These are phyloP conservation scores for Pipistrellus kuhlii DNA, from an alignment of 2,797 vertebrate genomes.

Conservation along the genomic window DNA sequence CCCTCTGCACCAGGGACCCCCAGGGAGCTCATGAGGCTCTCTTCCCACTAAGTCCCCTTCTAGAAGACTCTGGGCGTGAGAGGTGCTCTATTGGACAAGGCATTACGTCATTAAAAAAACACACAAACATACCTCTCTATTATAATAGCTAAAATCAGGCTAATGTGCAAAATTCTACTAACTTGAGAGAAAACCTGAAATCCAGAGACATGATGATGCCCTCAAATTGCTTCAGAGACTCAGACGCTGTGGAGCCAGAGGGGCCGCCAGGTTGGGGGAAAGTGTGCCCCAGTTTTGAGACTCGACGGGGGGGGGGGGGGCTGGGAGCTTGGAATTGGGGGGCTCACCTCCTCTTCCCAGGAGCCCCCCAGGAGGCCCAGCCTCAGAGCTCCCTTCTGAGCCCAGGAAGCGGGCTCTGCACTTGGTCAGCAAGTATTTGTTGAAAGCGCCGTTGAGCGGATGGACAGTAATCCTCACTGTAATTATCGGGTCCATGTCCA, in stretches of 20 bases:
- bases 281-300: not conserved
- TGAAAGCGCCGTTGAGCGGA: not conserved
- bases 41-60: not conserved
- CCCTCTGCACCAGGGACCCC: not conserved
- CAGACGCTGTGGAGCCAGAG: not conserved
- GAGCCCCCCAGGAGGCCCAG: not conserved
- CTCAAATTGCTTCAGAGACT: not conserved
- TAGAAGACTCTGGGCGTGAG: not conserved
- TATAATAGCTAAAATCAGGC: not conserved
- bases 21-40: not conserved
- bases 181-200: conserved; percentile 9
- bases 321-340: not conserved
- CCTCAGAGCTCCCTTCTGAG: not conserved
- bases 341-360: not conserved
- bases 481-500: rapidly evolving
- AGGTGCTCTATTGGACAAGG: not conserved
- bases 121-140: not conserved
- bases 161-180: conserved; percentile 40
- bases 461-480: not conserved
- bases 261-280: not conserved
- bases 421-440: not conserved
- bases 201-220: not conserved
- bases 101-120: not conserved
- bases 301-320: too few species aligned
- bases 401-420: not conserved